Base-by-base conservation (phyloP, 1,140 invertebrate genomes). In the Leucophenga varia region DNA sequence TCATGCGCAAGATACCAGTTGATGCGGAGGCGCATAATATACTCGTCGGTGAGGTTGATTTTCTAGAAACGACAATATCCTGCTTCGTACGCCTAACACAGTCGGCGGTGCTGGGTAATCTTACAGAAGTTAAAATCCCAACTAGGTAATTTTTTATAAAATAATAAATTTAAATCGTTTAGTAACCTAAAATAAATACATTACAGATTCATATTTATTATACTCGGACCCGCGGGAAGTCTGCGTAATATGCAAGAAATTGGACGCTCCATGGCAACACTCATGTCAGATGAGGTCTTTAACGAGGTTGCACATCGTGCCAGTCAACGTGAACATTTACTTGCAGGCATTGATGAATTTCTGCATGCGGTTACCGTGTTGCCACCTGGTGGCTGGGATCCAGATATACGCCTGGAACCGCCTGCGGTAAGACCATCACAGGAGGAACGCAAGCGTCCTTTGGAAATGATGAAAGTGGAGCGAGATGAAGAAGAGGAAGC, bases 271-370 rank as follows among this genome's bases (percentile, higher is more conserved):
- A 97, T 98, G 87, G 94, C 95, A n/a, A 98, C 96, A 0, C 78
- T 99, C 3, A 97, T 99, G 92, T 95, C 94, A n/a, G 96, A 98
- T 78, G 95, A 98, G 81, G 91, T 99, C 57, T 99, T 99, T 77
- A 95, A 98, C 68, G 95, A 98, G 77, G 94, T 98, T 6, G 96
- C 96, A 0, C 99, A 98, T 77, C 88, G 94, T 73, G 95, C 95
- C 0, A 87, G 86, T 55, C 95, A 93, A 74, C 82, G 93, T 50
- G 88, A 91, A 68, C 95, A 98, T 77, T 78, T 98, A 12, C 74
- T 98, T 38, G 91, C 94, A 20, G 97, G 94, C 2, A 87, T 99
- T 35, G 96, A 99, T 76, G 96, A 98, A 76, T 99, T 99, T 74
- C 78, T 98, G 22, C 94, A 98, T 76, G 93, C 95, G 13, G 94